These are phyloP conservation scores for Melanotaenia duboulayi DNA, from an alignment of 2,113 vertebrate genomes.

Conservation along the genomic window DNA sequence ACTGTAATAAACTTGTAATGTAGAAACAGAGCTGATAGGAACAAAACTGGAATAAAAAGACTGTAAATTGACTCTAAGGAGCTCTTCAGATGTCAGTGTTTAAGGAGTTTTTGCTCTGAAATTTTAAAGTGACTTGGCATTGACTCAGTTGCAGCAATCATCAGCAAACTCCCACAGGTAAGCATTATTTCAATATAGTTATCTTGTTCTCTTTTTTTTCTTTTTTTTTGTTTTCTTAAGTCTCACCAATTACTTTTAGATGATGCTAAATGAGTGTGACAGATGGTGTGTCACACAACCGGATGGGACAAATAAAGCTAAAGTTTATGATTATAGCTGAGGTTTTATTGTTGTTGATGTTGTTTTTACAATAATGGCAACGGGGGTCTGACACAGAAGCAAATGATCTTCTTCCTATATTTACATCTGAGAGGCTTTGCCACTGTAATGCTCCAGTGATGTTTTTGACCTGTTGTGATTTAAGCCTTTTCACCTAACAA, in stretches of 20 bases:
- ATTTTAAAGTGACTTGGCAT: too few relatives aligned
- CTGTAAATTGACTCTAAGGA: too few relatives aligned
- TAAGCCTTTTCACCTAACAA: neutral
- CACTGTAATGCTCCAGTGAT: too few relatives aligned
- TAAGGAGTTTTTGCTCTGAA: too few relatives aligned
- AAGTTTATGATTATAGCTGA: constrained; percentile 44
- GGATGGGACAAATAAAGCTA: constrained; percentile 19
- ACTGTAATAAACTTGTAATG: too few relatives aligned
- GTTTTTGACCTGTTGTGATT: too few relatives aligned
- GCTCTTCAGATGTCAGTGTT: too few relatives aligned
- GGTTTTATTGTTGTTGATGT: constrained; percentile 18
- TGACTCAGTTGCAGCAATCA: constrained; percentile 9
- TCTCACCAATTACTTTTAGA: constrained; percentile 44
- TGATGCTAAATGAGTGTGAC: constrained; percentile 39
- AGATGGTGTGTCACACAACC: constrained; percentile 53
- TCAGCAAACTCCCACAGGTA: constrained; percentile 26
- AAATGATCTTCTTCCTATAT: too few relatives aligned
- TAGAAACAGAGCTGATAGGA: too few relatives aligned
- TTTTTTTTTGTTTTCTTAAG: neutral
- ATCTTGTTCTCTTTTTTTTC: constrained; percentile 29
- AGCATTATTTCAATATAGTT: constrained; percentile 10
- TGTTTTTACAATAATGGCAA: neutral
- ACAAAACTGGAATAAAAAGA: too few relatives aligned
- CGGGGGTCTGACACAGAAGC: constrained; percentile 9
- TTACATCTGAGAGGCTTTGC: too few relatives aligned